phyloP scores from a whole-genome alignment of 2,888 invertebrate genomes.

The Eupithecia dodoneata region DNA sequence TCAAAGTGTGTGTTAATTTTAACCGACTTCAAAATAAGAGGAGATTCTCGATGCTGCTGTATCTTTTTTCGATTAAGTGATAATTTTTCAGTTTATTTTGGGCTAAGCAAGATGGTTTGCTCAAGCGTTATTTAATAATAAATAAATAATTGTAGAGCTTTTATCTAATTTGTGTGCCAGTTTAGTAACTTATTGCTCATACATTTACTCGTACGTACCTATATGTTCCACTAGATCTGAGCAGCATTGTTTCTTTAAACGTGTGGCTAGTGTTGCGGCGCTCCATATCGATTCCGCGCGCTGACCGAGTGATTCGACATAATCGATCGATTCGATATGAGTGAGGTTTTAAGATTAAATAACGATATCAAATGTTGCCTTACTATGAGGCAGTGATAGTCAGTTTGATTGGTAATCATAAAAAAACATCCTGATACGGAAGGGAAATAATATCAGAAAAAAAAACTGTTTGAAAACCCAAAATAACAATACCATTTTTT shows the following conservation, averaged over 20 bases:
- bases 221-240: neutral
- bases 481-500: neutral
- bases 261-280: conserved; percentile 56
- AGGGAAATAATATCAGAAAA: neutral
- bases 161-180: too few species aligned
- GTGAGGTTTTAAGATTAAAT: neutral
- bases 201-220: too few species aligned
- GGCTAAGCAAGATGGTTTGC: too few species aligned
- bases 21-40: too few species aligned
- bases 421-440: neutral
- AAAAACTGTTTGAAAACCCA: neutral
- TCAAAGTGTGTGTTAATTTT: too few species aligned
- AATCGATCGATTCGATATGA: conserved; percentile 44
- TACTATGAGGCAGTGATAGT: neutral
- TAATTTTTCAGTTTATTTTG: too few species aligned
- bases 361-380: neutral
- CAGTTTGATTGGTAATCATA: neutral
- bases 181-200: too few species aligned
- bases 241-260: neutral
- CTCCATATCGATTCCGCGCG: conserved; percentile 42
- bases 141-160: too few species aligned
- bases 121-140: too few species aligned
- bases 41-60: too few species aligned
- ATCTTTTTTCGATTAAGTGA: too few species aligned
- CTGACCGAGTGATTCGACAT: conserved; percentile 43